These are phyloP conservation scores for Lamellibrachia satsuma DNA, from an alignment of 2,888 invertebrate genomes.

Conservation along the genomic window DNA sequence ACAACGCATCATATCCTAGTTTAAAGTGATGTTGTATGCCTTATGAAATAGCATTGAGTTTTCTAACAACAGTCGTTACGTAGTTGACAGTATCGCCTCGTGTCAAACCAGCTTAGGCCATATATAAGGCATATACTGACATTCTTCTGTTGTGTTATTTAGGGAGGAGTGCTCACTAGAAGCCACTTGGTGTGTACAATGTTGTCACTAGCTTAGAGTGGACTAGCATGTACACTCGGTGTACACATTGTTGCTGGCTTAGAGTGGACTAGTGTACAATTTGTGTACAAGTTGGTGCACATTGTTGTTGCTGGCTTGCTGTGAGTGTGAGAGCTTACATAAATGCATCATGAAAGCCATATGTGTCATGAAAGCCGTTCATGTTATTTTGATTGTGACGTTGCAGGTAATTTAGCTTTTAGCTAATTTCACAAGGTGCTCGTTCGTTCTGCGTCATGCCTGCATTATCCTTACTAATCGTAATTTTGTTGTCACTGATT, in stretches of 20 bases:
- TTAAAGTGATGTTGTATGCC: too few relatives aligned
- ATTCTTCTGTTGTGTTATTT: neutral
- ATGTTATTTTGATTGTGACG: neutral
- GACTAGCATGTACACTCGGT: too few relatives aligned
- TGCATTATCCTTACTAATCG: neutral
- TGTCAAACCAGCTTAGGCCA: neutral
- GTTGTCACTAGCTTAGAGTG: neutral
- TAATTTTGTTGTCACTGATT: constrained; percentile 9
- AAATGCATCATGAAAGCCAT: neutral
- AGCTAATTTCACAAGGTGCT: neutral
- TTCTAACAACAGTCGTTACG: too few relatives aligned
- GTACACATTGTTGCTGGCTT: neutral
- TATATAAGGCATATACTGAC: neutral
- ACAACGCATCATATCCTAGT: too few relatives aligned
- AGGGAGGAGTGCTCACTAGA: neutral
- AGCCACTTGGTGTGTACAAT: neutral
- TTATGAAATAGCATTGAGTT: too few relatives aligned
- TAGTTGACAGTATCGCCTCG: too few relatives aligned
- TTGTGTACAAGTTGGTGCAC: neutral
- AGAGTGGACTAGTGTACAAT: neutral
- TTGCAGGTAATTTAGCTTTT: neutral
- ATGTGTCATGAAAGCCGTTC: neutral
- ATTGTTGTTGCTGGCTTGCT: neutral
- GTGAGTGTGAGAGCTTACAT: neutral
- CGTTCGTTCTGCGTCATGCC: neutral